A percentile compares a stretch with the other conserved stretches of the same genome.
Evolutionary conservation across 2,888 invertebrate genomes (phyloP).

Genomic region (Pandemis heparana): DNA sequence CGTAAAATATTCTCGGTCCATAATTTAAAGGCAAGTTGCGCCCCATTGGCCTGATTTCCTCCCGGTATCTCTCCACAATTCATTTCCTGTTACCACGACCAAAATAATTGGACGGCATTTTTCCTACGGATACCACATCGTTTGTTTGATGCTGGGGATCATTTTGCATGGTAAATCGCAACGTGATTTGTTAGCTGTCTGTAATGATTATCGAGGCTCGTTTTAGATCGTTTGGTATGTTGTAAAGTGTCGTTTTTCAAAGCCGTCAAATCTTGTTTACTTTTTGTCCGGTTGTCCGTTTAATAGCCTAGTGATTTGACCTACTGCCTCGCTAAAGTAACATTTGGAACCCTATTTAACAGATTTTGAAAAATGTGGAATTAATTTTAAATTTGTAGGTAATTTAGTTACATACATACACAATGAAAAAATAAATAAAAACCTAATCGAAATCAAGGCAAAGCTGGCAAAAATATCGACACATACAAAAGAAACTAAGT

Average conservation of each 20-base stretch:
- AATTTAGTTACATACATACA: too few relatives aligned
- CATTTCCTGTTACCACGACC: slow-evolving; percentile 14
- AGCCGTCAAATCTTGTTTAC: neutral
- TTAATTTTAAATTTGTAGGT: too few relatives aligned
- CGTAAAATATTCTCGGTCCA: slow-evolving; percentile 19
- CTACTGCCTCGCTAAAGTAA: too few relatives aligned
- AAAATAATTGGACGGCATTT: slow-evolving; percentile 32
- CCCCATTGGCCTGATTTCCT: slow-evolving; percentile 21
- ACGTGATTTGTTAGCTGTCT: slow-evolving; percentile 23
- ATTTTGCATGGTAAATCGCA: slow-evolving; percentile 29
- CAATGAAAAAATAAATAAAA: too few relatives aligned
- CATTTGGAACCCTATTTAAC: too few relatives aligned
- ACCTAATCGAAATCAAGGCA: too few relatives aligned
- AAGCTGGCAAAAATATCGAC: too few relatives aligned
- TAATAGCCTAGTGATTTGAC: neutral
- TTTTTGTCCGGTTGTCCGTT: neutral
- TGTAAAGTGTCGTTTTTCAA: neutral
- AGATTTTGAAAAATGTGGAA: too few relatives aligned
- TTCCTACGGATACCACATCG: slow-evolving; percentile 30
- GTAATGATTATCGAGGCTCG: slow-evolving; percentile 11
- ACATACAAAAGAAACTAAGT: too few relatives aligned
- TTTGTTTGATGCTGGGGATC: slow-evolving; percentile 16
- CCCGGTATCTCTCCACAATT: slow-evolving; percentile 21
- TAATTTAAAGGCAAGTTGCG: slow-evolving; percentile 32
- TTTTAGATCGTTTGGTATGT: slow-evolving; percentile 8